Evolutionary conservation across 2,888 invertebrate species (phyloP).

Genomic region (Sturmia bella): DNA sequence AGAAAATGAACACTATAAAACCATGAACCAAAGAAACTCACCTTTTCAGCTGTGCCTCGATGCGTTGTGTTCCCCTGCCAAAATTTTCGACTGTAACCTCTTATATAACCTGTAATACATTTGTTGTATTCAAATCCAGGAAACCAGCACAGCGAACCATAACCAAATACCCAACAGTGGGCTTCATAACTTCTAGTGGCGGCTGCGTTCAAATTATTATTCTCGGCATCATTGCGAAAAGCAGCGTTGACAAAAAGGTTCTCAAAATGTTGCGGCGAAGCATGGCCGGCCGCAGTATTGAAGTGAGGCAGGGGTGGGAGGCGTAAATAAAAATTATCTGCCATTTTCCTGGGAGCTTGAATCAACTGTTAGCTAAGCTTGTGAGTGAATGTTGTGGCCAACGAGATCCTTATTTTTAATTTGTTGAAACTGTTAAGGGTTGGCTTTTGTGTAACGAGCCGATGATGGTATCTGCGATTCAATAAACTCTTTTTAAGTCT

Average conservation of each 20-base stretch:
- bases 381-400: slow-evolving; percentile 45
- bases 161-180: slow-evolving; percentile 93
- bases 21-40: slow-evolving; percentile 78
- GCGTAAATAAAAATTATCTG: slow-evolving; percentile 43
- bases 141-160: slow-evolving; percentile 97
- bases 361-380: slow-evolving; percentile 70
- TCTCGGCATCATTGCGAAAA: slow-evolving; percentile 72
- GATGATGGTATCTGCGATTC: not conserved
- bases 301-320: slow-evolving; percentile 29
- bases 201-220: slow-evolving; percentile 54
- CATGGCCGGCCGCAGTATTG: slow-evolving; percentile 41
- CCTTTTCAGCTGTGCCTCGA: slow-evolving; percentile 88
- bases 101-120: slow-evolving; percentile 89
- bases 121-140: slow-evolving; percentile 93
- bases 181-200: slow-evolving; percentile 59
- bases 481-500: slow-evolving; percentile 13
- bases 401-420: slow-evolving; percentile 69
- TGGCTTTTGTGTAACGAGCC: slow-evolving; percentile 15
- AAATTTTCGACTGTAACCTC: slow-evolving; percentile 91
- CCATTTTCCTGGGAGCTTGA: slow-evolving; percentile 26
- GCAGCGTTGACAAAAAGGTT: slow-evolving; percentile 77
- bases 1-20: too few species aligned
- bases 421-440: slow-evolving; percentile 44
- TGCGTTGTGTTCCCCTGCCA: slow-evolving; percentile 96
- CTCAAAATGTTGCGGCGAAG: slow-evolving; percentile 76